Evolutionary conservation across 2,113 vertebrate species (phyloP).

Genomic region (Ameiurus melas): DNA sequence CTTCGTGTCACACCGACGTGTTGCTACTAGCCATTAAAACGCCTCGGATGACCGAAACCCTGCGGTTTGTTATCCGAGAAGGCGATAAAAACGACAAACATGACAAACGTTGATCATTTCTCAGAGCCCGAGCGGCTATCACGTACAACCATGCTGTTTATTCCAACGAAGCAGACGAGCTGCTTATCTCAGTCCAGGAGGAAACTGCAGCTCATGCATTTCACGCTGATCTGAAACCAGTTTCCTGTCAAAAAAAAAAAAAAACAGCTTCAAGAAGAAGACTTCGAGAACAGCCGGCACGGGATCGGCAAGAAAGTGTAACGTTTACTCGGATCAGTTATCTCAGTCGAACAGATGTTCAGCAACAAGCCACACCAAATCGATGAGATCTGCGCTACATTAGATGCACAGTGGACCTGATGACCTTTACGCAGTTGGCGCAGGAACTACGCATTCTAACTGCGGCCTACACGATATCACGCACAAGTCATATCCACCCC

Average conservation of each 20-base stretch:
- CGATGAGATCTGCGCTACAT: not conserved
- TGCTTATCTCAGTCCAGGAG: not conserved
- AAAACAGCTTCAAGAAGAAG: not conserved
- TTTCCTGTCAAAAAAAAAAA: not conserved
- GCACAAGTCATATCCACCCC: not conserved
- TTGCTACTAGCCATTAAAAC: not conserved
- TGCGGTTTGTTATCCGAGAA: too few species aligned
- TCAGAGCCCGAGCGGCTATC: not conserved
- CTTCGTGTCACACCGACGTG: not conserved
- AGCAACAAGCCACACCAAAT: not conserved
- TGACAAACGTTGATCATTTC: too few species aligned
- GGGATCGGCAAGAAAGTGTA: not conserved
- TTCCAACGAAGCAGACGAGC: not conserved
- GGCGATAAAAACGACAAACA: not conserved
- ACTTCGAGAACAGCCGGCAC: not conserved
- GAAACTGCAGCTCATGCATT: not conserved
- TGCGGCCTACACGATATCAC: not conserved
- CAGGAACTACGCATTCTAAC: not conserved
- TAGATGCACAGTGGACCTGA: not conserved
- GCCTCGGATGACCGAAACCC: not conserved
- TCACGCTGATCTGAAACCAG: constrained; percentile 5
- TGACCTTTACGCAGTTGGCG: not conserved
- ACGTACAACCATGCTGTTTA: not conserved
- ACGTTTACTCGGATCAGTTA: not conserved
- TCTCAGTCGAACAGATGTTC: constrained; percentile 17